Base-by-base conservation (phyloP, 2,888 invertebrate genomes). In the Spatulosminthurus flaviceps region DNA sequence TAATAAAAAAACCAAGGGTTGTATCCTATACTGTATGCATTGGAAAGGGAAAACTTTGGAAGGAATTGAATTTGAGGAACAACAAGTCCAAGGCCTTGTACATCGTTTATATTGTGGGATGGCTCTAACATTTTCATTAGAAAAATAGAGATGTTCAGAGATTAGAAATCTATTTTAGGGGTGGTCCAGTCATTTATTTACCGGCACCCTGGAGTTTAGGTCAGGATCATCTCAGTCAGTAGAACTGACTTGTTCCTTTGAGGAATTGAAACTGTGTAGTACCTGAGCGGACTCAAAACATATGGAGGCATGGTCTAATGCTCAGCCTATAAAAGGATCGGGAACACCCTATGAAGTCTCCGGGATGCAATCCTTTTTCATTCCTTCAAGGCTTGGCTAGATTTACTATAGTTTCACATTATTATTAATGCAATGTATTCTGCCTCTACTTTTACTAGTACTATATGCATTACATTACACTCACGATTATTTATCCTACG, bases 111-210 rank as follows among this genome's bases (percentile, higher is more conserved):
- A 34, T 34, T 34, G 34, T 34, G 34, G 34, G 34, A 34, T 70
- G 21, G 41, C 21, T 70, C 51, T 73, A 67, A 75, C 34, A 60
- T 79, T 79, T 74, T 69, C 64, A 74, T 79, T 79, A 66, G 77
- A 79, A 81, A 81, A 79, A 82, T 83, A 77, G 82, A 83, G 84
- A 84, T 82, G 84, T 82, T 73, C 77, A 43, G 75, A 82, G 82
- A 83, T 83, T 82, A 82, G 76, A 61, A 69, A 77, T 80, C 83
- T 83, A 83, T 84, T 84, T 81, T 83, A 69, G 81, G 85, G 85
- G 85, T 85, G 85, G 85, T 85, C 85, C 82, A 82, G 82, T 84
- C 84, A 83, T 80, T 85, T 83, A 81, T 79, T 79, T 82, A 74
- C 42, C 81, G 84, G 80, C 84, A 83, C 85, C 85, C 85, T 82